Evolutionary conservation across 2,797 vertebrate genomes (phyloP), one percentile per base, ranked within the genome.

Genomic region (Melanotaenia nigrans): DNA sequence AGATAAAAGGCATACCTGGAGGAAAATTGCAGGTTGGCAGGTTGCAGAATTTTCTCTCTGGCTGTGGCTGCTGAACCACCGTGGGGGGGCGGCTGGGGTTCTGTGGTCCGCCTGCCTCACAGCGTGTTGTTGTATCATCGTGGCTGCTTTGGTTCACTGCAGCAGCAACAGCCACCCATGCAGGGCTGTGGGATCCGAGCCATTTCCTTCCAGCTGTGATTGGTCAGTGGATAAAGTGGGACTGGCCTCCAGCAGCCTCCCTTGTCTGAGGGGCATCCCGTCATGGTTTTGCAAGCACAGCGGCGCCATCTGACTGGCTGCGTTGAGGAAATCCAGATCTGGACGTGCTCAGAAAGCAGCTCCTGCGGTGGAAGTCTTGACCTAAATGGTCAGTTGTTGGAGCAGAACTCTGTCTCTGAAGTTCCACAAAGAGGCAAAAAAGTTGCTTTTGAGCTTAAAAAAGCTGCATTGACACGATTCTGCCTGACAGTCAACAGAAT

Each of bases 1-100:
- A 92, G 93, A 92, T 93, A 92, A 94, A 95, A 94, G 68, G 85
- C 90, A 82, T 88, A 92, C 81, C 89, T 93, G 80, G 75, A 85
- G 90, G 85, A 87, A 94, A 94, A 94, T 87, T 88, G 85, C 73
- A 87, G 80, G 74, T 87, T 94, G 91, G 81, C 82, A 79, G 74
- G 42, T n/a, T 25, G 25, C 1, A 25, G 25, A 25, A 25, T 25
- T 25, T 25, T 25, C 25, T 25, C 25, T 25, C 25, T 25, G 25
- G 25, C 25, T 25, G 25, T 25, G 25, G 25, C 25, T 65, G 32
- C 42, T 67, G 75, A 68, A 83, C 77, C 75, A 73, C 68, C 6
- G 35, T 36, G 9, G 35, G 7, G 35, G 35, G 35, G 35, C 2
- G 58, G 58, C 54, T 61, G 61, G 66, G 6, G 47, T 78, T 16